Evolutionary conservation across 2,113 vertebrate species (phyloP), one percentile per base, ranked within the genome.

Genomic region (Trinectes maculatus): DNA sequence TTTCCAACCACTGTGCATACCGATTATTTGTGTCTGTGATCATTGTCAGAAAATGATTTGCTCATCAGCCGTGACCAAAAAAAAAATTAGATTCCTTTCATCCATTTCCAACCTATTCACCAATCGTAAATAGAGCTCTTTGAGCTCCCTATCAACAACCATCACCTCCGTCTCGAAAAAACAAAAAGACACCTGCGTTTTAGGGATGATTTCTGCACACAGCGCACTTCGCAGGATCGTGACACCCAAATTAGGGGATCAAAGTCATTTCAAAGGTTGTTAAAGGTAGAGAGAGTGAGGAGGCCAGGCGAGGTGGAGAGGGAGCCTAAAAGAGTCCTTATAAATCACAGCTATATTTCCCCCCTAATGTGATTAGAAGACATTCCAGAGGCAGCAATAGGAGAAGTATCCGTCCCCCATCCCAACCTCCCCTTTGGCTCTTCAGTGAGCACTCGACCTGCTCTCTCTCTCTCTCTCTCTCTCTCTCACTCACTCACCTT

Each of bases 291-390:
- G 78, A 85, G 71, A 76, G 39, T 60, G 68, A 80, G 66, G 84
- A 74, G 75, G 61, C 19, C 25, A 25, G 51, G 67, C 68, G n/a
- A n/a, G n/a, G n/a, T 82, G 73, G 76, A 84, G 72, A 87, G 82
- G 67, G 79, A 89, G 89, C 82, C 90, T 87, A 84, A 87, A 80
- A 80, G 83, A 86, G 72, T 74, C 66, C 62, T 74, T 78, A 88
- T 91, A 91, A 90, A 90, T 91, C 89, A 89, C 64, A 64, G 70
- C 77, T 74, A 85, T 86, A 80, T 70, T 77, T 57, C 37, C 37
- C 62, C 61, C 57, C 62, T 89, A 89, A 89, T 90, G 89, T 87
- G 85, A 91, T 87, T 89, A 89, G 80, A 85, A 83, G 82, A 84
- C 84, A 86, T 85, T 87, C 82, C 78, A 76, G 68, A 54, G 77